Evolutionary conservation across 2,888 invertebrate genomes (phyloP).

Genomic region (Stictocephala bisonia): DNA sequence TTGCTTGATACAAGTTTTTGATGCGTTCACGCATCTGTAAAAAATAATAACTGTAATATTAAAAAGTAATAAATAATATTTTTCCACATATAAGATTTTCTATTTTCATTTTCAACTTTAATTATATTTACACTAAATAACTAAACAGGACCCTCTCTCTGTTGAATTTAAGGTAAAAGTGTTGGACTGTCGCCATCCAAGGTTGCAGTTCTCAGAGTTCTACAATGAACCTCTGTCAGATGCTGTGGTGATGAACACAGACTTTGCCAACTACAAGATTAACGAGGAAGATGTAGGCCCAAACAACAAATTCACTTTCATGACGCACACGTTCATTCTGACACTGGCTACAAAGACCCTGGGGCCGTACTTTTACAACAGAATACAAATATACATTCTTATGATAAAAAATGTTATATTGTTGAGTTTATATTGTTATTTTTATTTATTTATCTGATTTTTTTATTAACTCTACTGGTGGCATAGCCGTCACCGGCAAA

Average conservation of each 20-base stretch:
- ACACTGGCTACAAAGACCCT: slow-evolving; percentile 93
- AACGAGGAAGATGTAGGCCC: slow-evolving; percentile 1
- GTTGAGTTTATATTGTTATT: too few relatives aligned
- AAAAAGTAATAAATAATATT: too few relatives aligned
- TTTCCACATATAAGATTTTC: too few relatives aligned
- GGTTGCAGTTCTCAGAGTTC: slow-evolving; percentile 88
- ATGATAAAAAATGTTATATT: too few relatives aligned
- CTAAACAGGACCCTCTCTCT: slow-evolving; percentile 71
- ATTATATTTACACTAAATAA: too few relatives aligned
- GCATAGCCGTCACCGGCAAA: too few relatives aligned
- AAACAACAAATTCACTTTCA: slow-evolving; percentile 82
- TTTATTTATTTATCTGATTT: too few relatives aligned
- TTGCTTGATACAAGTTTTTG: too few relatives aligned
- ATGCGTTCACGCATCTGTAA: too few relatives aligned
- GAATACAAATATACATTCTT: slow-evolving; percentile 96
- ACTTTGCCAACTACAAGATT: slow-evolving; percentile 91
- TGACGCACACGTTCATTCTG: slow-evolving; percentile 89
- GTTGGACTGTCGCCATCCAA: slow-evolving; percentile 85
- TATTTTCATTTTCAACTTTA: too few relatives aligned
- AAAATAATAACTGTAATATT: too few relatives aligned
- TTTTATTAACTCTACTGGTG: too few relatives aligned
- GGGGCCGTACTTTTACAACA: slow-evolving; percentile 92
- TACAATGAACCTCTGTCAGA: slow-evolving; percentile 95
- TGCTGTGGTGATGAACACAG: slow-evolving; percentile 92
- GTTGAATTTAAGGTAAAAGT: slow-evolving; percentile 77